Evolutionary conservation across 2,888 invertebrate species (phyloP), one percentile per base, ranked within the genome.

Genomic region (Gymnocheta viridis): DNA sequence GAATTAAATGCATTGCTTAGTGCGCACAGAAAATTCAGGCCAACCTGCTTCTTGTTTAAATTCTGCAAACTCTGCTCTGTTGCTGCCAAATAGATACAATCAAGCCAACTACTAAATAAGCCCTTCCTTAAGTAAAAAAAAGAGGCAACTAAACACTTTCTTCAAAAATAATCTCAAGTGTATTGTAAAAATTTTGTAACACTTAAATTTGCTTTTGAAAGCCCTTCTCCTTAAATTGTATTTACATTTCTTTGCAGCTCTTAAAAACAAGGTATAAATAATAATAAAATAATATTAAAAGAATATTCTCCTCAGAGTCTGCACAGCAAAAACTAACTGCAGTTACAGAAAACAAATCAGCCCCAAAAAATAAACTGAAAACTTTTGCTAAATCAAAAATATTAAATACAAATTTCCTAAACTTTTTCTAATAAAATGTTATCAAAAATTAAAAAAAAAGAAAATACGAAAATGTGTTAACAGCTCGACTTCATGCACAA

Each of bases 361-460:
- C n/a, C 32, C 14, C 35, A 44, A 14, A 4, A 19, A 44, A 32
- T 10, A 29, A 22, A 22, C 4, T 2, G 44, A 44, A 47, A 66
- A 56, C 22, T 35, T 44, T 76, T 47, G 9, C 12, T 24, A n/a
- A 64, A 51, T 67, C n/a, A 58, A 47, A 49, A 7, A 47, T 27
- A 35, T 58, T 17, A 58, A 78, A 60, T 17, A 69, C 10, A 29
- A 49, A 69, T 56, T 60, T 27, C n/a, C 19, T n/a, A 35, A 79
- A 62, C n/a, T 79, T 64, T 70, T 70, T 44, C 62, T 44, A 79
- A 70, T 70, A 62, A 79, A 79, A 79, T 44, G 47, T 79, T 70
- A 70, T 79, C 70, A 78, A 70, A 62, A 74, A 32, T 14, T 14
- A 38, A 47, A 47, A 32, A 35, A 19, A 22, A 67, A 29, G 9